A percentile compares a stretch with the other conserved stretches of the same genome.
phyloP scores from a whole-genome alignment of 2,113 vertebrate species.

The Cyanoliseus patagonus region DNA sequence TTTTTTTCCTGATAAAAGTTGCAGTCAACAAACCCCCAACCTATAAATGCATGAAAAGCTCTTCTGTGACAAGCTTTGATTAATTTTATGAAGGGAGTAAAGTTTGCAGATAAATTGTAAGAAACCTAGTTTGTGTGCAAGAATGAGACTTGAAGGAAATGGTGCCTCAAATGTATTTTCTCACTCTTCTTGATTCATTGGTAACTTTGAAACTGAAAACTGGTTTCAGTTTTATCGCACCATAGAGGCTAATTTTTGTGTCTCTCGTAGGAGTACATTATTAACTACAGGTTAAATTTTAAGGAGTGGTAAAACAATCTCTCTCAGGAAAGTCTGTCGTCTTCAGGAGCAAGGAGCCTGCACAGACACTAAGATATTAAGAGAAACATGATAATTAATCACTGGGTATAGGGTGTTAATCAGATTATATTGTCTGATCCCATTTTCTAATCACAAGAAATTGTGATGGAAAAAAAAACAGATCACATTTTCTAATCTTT shows the following conservation, averaged over 20 bases:
- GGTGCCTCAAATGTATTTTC: neutral
- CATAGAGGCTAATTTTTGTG: neutral
- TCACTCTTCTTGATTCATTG: neutral
- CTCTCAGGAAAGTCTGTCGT: neutral
- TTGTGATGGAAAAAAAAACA: neutral
- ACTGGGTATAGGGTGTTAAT: neutral
- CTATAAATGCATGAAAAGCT: neutral
- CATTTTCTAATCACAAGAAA: conserved; percentile 2
- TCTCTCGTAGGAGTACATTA: neutral
- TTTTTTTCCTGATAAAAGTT: neutral
- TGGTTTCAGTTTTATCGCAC: conserved; percentile 1
- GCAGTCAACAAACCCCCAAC: neutral
- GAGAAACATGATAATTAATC: neutral
- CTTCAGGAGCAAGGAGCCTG: neutral
- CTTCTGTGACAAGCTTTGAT: neutral
- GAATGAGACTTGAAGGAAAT: neutral
- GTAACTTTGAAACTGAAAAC: neutral
- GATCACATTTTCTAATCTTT: neutral
- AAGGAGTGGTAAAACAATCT: neutral
- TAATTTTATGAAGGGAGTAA: neutral
- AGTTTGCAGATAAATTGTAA: neutral
- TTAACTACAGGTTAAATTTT: conserved; percentile 3
- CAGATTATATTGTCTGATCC: neutral
- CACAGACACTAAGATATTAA: neutral
- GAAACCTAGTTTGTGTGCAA: neutral